A percentile compares a stretch with the other conserved stretches of the same genome.
phyloP scores from a whole-genome alignment of 2,113 vertebrate species.

The Cettia cetti region DNA sequence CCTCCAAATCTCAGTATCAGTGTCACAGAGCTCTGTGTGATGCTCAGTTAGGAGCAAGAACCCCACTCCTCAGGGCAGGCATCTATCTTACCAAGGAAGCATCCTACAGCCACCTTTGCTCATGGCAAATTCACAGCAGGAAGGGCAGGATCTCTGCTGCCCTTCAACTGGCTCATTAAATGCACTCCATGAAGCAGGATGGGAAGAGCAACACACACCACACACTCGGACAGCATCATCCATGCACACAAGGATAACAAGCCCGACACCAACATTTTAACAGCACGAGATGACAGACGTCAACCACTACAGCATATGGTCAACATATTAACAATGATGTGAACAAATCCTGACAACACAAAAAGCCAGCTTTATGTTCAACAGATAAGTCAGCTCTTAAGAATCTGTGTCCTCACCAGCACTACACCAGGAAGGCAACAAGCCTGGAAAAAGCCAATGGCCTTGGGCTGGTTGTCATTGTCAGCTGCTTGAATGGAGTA shows the following conservation, averaged over 20 bases:
- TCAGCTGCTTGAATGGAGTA: slow-evolving; percentile 74
- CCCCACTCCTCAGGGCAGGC: background rate
- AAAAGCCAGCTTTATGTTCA: background rate
- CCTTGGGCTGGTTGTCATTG: slow-evolving; percentile 11
- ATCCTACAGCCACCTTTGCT: background rate
- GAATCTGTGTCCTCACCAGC: slow-evolving; percentile 74
- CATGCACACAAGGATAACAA: background rate
- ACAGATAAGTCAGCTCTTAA: background rate
- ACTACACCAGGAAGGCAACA: slow-evolving; percentile 92
- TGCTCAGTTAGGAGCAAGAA: background rate
- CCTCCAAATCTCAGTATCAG: background rate
- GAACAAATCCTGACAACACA: background rate
- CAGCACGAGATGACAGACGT: background rate
- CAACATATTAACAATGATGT: background rate
- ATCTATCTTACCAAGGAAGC: background rate
- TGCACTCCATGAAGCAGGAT: background rate
- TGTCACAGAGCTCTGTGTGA: background rate
- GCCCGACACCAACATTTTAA: background rate
- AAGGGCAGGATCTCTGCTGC: background rate
- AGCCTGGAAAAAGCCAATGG: slow-evolving; percentile 88
- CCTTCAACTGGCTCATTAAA: background rate
- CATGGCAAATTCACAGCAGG: background rate
- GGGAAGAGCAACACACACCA: background rate
- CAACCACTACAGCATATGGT: background rate
- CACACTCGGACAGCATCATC: background rate